Evolutionary conservation across 2,797 vertebrate genomes (phyloP).

Genomic region (Cephalopachus bancanus): DNA sequence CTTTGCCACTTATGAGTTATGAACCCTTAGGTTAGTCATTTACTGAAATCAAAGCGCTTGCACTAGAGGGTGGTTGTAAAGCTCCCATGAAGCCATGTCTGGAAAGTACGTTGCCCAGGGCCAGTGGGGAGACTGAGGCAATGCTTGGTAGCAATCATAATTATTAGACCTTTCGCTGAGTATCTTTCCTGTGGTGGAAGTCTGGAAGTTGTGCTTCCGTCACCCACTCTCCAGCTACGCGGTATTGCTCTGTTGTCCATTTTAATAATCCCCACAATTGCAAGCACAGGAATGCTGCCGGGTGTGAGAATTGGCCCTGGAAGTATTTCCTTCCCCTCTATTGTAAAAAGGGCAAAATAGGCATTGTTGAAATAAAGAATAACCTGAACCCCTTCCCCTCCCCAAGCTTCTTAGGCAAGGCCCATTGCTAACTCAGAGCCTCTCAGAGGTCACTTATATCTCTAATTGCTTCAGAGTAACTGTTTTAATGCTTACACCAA

Average conservation of each 20-base stretch:
- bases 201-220: background rate
- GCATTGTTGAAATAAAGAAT: background rate
- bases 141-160: rapidly evolving
- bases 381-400: background rate
- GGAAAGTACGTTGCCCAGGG: background rate
- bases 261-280: background rate
- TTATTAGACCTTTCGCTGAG: background rate
- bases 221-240: background rate
- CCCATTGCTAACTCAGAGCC: background rate
- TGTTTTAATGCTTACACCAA: background rate
- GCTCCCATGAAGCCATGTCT: background rate
- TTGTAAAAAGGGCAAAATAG: background rate
- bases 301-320: background rate
- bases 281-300: background rate
- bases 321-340: slow-evolving; percentile 16
- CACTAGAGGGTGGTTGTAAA: background rate
- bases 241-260: background rate
- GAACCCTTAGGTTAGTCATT: background rate
- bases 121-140: background rate
- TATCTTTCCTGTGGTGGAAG: background rate
- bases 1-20: background rate
- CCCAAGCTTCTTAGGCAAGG: background rate
- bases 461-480: slow-evolving; percentile 19
- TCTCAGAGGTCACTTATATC: background rate
- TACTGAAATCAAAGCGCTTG: background rate